These are phyloP conservation scores for Ursus arctos DNA, from an alignment of 2,113 vertebrate genomes.

Conservation along the genomic window DNA sequence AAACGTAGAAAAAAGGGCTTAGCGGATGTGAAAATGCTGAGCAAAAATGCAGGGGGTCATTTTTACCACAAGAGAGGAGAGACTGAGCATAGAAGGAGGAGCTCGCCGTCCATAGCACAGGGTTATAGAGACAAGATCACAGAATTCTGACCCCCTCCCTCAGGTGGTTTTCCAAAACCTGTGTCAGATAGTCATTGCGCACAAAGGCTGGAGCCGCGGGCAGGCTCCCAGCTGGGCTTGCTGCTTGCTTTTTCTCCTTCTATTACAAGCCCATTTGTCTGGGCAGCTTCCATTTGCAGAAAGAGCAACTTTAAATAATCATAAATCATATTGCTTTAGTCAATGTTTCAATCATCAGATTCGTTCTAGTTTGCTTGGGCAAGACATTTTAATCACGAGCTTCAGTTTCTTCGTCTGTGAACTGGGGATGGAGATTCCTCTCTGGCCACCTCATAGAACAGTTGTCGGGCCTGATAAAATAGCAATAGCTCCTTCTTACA, in stretches of 20 bases:
- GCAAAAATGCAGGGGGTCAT: background rate
- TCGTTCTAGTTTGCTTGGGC: constrained; percentile 57
- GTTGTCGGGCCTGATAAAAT: background rate
- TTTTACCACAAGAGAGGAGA: background rate
- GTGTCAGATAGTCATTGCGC: background rate
- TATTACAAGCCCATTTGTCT: background rate
- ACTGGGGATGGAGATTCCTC: background rate
- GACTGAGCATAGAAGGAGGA: background rate
- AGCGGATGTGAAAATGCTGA: background rate
- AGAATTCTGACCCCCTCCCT: background rate
- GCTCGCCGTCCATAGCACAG: background rate
- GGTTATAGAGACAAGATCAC: background rate
- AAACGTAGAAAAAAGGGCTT: background rate
- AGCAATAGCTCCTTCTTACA: background rate
- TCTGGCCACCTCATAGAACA: background rate
- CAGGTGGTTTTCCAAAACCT: background rate
- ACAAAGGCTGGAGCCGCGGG: background rate
- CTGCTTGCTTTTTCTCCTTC: background rate
- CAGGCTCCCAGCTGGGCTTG: background rate
- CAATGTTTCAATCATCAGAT: constrained; percentile 71
- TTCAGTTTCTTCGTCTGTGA: background rate
- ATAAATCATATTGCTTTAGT: constrained; percentile 58
- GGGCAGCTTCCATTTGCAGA: background rate
- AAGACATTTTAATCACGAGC: background rate
- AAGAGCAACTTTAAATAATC: constrained; percentile 69